Percentiles rank a stretch among this genome's conserved stretches.
These are phyloP conservation scores for Xenops minutus DNA, from an alignment of 2,797 vertebrate genomes.

Conservation along the genomic window DNA sequence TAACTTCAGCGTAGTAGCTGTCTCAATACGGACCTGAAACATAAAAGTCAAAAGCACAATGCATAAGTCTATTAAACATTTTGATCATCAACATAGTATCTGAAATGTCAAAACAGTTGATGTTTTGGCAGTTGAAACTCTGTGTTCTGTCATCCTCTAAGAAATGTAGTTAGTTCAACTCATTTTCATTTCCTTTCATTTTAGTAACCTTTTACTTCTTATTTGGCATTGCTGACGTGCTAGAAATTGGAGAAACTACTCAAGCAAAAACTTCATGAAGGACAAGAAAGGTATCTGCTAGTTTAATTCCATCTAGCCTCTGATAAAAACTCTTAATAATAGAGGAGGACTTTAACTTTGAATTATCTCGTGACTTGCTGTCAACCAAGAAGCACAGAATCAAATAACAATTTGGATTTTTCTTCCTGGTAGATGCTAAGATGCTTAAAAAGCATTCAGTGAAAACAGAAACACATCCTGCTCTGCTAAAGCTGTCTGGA, in stretches of 20 bases:
- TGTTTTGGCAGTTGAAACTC: background rate
- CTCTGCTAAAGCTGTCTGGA: background rate
- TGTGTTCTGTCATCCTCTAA: background rate
- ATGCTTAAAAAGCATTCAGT: background rate
- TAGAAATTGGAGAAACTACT: background rate
- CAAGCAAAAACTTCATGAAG: background rate
- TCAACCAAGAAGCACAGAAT: background rate
- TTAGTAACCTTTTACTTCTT: background rate
- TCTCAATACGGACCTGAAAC: conserved; percentile 93
- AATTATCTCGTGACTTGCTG: background rate
- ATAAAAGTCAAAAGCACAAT: background rate
- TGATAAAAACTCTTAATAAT: background rate
- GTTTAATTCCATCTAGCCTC: background rate
- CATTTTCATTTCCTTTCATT: background rate
- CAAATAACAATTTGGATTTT: background rate
- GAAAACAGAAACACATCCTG: background rate
- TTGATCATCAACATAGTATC: background rate
- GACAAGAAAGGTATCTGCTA: background rate
- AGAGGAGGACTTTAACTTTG: background rate
- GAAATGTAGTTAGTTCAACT: background rate
- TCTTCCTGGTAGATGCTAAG: background rate
- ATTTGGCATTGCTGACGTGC: background rate
- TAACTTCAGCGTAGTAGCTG: conserved; percentile 94
- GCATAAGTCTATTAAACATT: fast-evolving
- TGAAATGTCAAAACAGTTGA: background rate